Evolutionary conservation across 2,888 invertebrate genomes (phyloP).

Genomic region (Lepidochrysops patricia): DNA sequence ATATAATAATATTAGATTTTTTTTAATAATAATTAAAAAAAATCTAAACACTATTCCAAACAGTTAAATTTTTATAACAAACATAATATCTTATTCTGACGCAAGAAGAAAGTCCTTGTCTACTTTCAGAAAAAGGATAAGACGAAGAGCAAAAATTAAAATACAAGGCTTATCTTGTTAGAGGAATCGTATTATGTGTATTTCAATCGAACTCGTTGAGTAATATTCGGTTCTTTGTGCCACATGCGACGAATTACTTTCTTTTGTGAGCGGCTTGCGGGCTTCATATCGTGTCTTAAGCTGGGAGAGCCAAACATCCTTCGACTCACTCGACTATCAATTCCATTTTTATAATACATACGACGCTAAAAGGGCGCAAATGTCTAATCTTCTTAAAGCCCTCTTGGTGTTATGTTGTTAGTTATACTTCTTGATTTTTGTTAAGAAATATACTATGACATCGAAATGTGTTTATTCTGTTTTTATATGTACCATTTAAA

Average conservation of each 20-base stretch:
- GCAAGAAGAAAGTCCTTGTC: too few relatives aligned
- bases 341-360: neutral
- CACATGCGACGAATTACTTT: constrained; percentile 53
- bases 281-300: constrained; percentile 38
- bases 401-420: too few relatives aligned
- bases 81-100: too few relatives aligned
- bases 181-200: constrained; percentile 7
- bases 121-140: neutral
- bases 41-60: neutral
- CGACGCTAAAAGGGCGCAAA: neutral
- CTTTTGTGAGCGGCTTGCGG: constrained; percentile 38
- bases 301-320: constrained; percentile 34
- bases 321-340: constrained; percentile 31
- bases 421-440: too few relatives aligned
- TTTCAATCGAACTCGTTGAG: constrained; percentile 27
- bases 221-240: constrained; percentile 47
- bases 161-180: neutral
- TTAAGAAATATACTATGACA: too few relatives aligned
- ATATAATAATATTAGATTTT: too few relatives aligned
- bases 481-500: too few relatives aligned
- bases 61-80: too few relatives aligned
- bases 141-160: neutral
- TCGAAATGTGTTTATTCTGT: too few relatives aligned
- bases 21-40: too few relatives aligned
- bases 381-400: neutral